A percentile compares a stretch with the other conserved stretches of the same genome.
phyloP scores from a whole-genome alignment of 2,888 invertebrate species.

The Dexiosoma caninum region DNA sequence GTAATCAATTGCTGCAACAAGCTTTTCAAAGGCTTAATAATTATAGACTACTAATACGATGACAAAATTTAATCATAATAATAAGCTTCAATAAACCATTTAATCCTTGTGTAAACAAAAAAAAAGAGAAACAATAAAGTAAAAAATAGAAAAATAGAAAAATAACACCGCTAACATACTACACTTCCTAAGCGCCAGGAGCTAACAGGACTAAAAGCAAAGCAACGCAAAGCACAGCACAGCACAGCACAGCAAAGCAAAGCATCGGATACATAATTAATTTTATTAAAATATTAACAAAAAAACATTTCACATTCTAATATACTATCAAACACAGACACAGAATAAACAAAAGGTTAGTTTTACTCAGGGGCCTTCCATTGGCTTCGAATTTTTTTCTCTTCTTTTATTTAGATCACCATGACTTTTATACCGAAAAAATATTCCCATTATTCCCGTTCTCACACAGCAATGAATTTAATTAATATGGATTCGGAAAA shows the following conservation, averaged over 20 bases:
- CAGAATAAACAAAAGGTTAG: slow-evolving; percentile 49
- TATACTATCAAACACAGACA: background rate
- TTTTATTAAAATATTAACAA: slow-evolving; percentile 27
- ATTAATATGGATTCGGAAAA: slow-evolving; percentile 98
- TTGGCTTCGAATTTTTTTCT: background rate
- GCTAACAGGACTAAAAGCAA: slow-evolving; percentile 3
- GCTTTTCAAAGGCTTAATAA: slow-evolving; percentile 25
- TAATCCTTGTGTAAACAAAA: slow-evolving; percentile 5
- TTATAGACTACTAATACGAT: background rate
- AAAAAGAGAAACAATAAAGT: background rate
- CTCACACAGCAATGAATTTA: slow-evolving; percentile 86
- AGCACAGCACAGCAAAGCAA: too few relatives aligned
- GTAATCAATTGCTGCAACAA: slow-evolving; percentile 27
- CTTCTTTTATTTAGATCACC: slow-evolving; percentile 30
- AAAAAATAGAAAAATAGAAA: background rate
- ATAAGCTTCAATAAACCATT: slow-evolving; percentile 3
- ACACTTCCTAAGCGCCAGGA: background rate
- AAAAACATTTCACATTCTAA: background rate
- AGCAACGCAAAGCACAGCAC: too few relatives aligned
- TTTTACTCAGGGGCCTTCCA: slow-evolving; percentile 4
- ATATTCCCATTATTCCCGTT: slow-evolving; percentile 66
- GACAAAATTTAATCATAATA: slow-evolving; percentile 6
- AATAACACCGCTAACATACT: background rate
- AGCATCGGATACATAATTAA: slow-evolving; percentile 27
- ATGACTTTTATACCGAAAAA: slow-evolving; percentile 74